phyloP scores from a whole-genome alignment of 2,113 vertebrate species.

The Phocoena sinus region DNA sequence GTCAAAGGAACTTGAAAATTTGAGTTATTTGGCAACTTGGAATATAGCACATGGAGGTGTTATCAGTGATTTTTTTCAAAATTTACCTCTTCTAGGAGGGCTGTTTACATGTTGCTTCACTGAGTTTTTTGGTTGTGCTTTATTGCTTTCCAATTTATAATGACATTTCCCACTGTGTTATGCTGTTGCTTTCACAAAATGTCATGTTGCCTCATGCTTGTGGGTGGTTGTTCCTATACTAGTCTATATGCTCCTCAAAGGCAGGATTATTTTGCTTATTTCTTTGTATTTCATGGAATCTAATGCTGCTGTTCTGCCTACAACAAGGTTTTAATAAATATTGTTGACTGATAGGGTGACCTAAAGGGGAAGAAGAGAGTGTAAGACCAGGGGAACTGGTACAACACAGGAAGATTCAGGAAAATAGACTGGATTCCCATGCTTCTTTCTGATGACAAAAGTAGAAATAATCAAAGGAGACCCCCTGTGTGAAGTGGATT shows the following conservation, averaged over 20 bases:
- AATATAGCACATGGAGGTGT: not conserved
- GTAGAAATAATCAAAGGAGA: conserved; percentile 75
- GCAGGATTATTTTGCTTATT: not conserved
- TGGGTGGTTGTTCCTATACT: not conserved
- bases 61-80: not conserved
- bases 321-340: not conserved
- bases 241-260: not conserved
- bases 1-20: not conserved
- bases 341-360: not conserved
- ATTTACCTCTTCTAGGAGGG: not conserved
- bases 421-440: conserved; percentile 47
- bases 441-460: conserved; percentile 72
- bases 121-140: not conserved
- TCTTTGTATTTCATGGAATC: not conserved
- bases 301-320: not conserved
- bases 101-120: not conserved
- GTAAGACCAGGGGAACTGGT: not conserved
- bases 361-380: not conserved
- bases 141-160: not conserved
- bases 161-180: not conserved
- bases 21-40: not conserved
- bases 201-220: not conserved
- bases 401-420: not conserved
- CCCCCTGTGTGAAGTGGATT: conserved; percentile 43
- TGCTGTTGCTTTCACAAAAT: not conserved